A percentile compares a stretch with the other conserved stretches of the same genome.
phyloP scores from a whole-genome alignment of 2,113 vertebrate genomes.

The Brachypteracias leptosomus region DNA sequence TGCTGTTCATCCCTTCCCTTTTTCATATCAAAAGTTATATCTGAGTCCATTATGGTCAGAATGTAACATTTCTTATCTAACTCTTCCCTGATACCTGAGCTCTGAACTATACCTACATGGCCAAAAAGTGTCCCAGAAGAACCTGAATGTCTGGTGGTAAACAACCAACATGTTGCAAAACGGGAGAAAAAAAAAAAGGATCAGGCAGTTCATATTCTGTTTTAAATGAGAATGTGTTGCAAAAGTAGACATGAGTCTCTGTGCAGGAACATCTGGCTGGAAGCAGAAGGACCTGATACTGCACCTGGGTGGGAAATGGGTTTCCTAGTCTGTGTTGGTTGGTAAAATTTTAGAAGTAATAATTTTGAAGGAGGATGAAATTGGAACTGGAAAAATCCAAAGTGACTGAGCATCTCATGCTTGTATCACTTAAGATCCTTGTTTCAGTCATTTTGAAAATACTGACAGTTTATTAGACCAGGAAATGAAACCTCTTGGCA shows the following conservation, averaged over 20 bases:
- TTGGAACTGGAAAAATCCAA: background rate
- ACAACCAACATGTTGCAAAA: background rate
- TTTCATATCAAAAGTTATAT: background rate
- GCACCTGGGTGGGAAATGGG: background rate
- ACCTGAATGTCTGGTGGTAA: background rate
- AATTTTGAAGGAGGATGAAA: background rate
- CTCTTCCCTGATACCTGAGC: background rate
- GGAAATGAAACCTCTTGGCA: constrained; percentile 62
- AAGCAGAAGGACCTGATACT: background rate
- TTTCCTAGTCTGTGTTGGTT: background rate
- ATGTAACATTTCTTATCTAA: background rate
- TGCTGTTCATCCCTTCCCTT: background rate
- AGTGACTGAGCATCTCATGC: background rate
- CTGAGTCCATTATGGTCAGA: background rate
- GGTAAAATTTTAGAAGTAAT: background rate
- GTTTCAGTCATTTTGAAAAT: constrained; percentile 29
- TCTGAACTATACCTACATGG: background rate
- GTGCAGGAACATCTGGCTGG: background rate
- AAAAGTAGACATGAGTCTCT: background rate
- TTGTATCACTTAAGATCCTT: background rate
- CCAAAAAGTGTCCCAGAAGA: background rate
- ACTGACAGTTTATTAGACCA: constrained; percentile 53
- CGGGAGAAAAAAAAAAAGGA: background rate
- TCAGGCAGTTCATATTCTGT: background rate
- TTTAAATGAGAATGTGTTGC: background rate